Evolutionary conservation across 2,113 vertebrate species (phyloP).

Genomic region (Edolisoma coerulescens): DNA sequence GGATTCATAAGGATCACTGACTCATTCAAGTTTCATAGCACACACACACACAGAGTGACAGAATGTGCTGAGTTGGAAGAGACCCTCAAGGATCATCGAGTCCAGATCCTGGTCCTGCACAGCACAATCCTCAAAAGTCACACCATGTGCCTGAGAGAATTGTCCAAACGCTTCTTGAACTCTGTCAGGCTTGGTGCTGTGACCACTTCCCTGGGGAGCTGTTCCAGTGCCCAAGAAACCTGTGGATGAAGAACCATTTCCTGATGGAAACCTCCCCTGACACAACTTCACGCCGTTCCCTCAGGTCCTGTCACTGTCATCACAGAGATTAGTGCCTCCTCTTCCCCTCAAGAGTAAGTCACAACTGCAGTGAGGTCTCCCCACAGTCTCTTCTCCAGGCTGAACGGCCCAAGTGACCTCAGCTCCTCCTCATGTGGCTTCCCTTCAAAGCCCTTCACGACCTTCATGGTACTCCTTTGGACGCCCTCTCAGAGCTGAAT

Average conservation of each 20-base stretch:
- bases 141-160: not conserved
- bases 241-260: not conserved
- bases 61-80: not conserved
- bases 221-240: accelerated
- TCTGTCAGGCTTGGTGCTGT: not conserved
- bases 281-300: not conserved
- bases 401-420: not conserved
- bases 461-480: not conserved
- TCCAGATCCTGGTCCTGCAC: not conserved
- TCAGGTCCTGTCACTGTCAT: not conserved
- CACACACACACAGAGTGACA: not conserved
- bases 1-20: not conserved
- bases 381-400: not conserved
- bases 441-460: not conserved
- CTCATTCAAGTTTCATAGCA: not conserved
- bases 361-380: not conserved
- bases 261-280: not conserved
- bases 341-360: accelerated
- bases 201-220: not conserved
- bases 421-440: not conserved
- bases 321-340: not conserved
- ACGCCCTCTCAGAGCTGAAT: not conserved
- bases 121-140: not conserved
- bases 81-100: not conserved
- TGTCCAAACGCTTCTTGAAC: accelerated